These are phyloP conservation scores for Melanotaenia boesemani DNA, from an alignment of 2,797 vertebrate genomes.

Conservation along the genomic window DNA sequence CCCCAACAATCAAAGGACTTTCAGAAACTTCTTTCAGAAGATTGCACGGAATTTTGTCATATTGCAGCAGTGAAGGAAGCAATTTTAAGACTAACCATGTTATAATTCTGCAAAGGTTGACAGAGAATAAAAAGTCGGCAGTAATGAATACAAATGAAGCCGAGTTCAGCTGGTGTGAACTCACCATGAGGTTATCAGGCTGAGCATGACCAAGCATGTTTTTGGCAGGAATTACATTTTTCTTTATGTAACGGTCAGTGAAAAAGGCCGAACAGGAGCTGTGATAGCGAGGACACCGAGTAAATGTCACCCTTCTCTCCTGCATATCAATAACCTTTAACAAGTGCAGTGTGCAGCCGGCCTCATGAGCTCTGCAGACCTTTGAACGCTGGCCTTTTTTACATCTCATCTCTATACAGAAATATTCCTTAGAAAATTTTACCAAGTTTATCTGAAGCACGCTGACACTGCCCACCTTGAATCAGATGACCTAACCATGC, in stretches of 20 bases:
- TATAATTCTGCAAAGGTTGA: conserved; percentile 14
- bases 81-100: conserved; percentile 3
- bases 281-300: conserved; percentile 37
- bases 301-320: conserved; percentile 63
- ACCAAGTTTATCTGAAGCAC: background rate
- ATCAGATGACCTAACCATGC: no score
- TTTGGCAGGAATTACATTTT: conserved; percentile 45
- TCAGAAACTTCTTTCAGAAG: conserved; percentile 19
- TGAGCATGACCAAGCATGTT: conserved; percentile 56
- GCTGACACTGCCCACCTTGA: background rate
- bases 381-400: background rate
- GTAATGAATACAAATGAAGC: conserved; percentile 28
- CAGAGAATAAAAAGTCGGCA: conserved; percentile 8
- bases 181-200: conserved; percentile 37
- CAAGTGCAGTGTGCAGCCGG: conserved; percentile 17
- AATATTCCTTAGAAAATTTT: background rate
- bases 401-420: background rate
- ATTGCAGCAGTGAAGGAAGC: conserved; percentile 12
- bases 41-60: background rate
- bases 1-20: conserved; percentile 1
- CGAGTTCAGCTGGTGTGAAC: conserved; percentile 16
- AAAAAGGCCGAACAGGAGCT: conserved; percentile 56
- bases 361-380: background rate
- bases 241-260: conserved; percentile 54
- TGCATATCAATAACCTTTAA: conserved; percentile 63